A percentile compares a stretch with the other conserved stretches of the same genome.
Evolutionary conservation across 2,113 vertebrate species (phyloP).

Genomic region (Ciconia stormi): DNA sequence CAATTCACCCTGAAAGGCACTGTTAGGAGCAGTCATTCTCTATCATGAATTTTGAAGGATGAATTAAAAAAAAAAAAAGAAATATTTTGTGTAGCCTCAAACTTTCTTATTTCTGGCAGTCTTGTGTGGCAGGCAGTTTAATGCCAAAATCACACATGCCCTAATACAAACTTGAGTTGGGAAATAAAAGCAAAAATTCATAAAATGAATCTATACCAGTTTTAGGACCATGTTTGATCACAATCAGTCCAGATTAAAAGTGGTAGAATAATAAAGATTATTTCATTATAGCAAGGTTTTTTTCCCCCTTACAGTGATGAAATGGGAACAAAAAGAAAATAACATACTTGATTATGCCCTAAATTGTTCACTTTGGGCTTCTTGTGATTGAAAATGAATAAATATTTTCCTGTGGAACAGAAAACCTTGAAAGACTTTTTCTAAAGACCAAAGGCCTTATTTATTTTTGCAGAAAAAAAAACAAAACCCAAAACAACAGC

Average conservation of each 20-base stretch:
- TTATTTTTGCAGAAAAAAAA: not conserved
- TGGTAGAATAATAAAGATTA: not conserved
- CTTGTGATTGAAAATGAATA: not conserved
- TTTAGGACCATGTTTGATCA: not conserved
- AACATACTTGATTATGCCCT: not conserved
- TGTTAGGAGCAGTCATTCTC: not conserved
- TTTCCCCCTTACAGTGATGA: not conserved
- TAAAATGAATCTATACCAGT: not conserved
- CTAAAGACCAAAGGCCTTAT: not conserved
- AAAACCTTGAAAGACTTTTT: not conserved
- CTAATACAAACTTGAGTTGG: not conserved
- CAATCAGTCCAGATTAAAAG: not conserved
- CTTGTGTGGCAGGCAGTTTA: not conserved
- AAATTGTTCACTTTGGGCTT: not conserved
- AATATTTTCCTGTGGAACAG: not conserved
- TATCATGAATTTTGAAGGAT: not conserved
- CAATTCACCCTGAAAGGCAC: not conserved
- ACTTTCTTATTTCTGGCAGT: not conserved
- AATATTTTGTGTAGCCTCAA: not conserved
- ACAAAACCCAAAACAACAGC: not conserved
- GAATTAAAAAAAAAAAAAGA: not conserved
- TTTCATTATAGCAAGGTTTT: not conserved
- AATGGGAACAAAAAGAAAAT: not conserved
- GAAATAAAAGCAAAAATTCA: not conserved
- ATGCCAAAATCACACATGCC: not conserved